Base-by-base conservation (phyloP, 2,888 invertebrate species). In the Eueremaeus valkanovi region DNA sequence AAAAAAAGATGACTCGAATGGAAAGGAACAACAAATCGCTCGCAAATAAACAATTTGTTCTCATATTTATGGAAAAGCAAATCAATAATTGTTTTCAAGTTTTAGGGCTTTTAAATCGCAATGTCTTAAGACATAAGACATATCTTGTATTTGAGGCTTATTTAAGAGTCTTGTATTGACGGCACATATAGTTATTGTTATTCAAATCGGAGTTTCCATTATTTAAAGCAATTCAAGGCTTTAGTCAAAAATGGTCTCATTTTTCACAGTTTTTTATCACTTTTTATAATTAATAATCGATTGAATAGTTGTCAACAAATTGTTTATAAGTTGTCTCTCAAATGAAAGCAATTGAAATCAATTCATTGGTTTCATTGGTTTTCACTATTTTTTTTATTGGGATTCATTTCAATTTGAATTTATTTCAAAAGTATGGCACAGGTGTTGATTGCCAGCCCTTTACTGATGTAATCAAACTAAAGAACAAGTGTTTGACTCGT, bases 371-470 rank as follows among this genome's bases (percentile, higher is more conserved):
- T 55, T 31, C 29, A 58, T 18, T 21, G 49, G 49, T 49, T 58
- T 58, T 58, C 58, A 58, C 58, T 58, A 58, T 31, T 27, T 31
- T 31, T 27, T 31, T 24, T 63, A n/a, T 33, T 18, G 29, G n/a
- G 33, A 63, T 63, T 11, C 8, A 11, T 55, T 21, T 29, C 31
- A 63, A 11, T 40, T 40, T 18, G 24, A 66, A 66, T 40, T 18
- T n/a, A 9, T 33, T 18, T 40, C 40, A 24, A 40, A 66, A 31
- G 13, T 66, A 18, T 66, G 66, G n/a, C 36, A 66, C 66, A 29
- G 36, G 36, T 40, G 66, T 33, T 66, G 66, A 66, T 11, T 13
- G 66, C 66, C 66, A 66, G 66, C 66, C 66, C 66, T 66, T 40
- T 21, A 40, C 11, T 66, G 66, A 24, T 24, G 66, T 66, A 29